A percentile compares a stretch with the other conserved stretches of the same genome.
Conservation (phyloP, 2,113 vertebrate species). For the Corythoichthys intestinalis region DNA sequence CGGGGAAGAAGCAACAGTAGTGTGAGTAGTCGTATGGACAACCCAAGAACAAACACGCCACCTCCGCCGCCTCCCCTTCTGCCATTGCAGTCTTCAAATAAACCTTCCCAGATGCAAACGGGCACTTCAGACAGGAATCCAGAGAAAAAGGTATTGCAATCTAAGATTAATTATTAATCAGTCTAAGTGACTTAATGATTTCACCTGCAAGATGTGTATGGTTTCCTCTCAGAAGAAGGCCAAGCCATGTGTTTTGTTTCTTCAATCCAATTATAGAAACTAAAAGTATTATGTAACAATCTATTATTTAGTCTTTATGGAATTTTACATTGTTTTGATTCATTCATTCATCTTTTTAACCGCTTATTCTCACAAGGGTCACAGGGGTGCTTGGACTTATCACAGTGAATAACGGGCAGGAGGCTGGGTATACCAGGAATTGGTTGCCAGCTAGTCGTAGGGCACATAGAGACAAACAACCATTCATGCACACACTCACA, state of each 20-base stretch:
- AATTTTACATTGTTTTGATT: too few species aligned
- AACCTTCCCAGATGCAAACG: neutral
- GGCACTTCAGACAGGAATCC: slow-evolving; percentile 16
- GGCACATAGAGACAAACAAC: too few species aligned
- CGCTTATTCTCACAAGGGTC: too few species aligned
- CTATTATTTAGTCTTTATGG: too few species aligned
- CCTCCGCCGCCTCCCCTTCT: slow-evolving; percentile 38
- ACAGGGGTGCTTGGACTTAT: too few species aligned
- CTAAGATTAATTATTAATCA: neutral
- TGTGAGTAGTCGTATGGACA: slow-evolving; percentile 41
- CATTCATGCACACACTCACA: too few species aligned
- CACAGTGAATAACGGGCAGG: too few species aligned
- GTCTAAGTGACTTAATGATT: neutral
- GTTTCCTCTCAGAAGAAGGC: neutral
- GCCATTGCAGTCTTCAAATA: slow-evolving; percentile 6
- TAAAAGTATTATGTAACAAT: neutral
- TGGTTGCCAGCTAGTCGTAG: too few species aligned
- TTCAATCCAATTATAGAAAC: neutral
- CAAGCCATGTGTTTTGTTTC: neutral
- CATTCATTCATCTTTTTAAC: too few species aligned
- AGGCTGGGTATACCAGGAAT: too few species aligned
- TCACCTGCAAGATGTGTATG: neutral
- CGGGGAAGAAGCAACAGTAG: slow-evolving; percentile 43
- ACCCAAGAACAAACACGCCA: slow-evolving; percentile 16
- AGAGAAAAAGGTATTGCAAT: slow-evolving; percentile 40